phyloP scores from a whole-genome alignment of 2,113 vertebrate genomes.

The Dromas ardeola region DNA sequence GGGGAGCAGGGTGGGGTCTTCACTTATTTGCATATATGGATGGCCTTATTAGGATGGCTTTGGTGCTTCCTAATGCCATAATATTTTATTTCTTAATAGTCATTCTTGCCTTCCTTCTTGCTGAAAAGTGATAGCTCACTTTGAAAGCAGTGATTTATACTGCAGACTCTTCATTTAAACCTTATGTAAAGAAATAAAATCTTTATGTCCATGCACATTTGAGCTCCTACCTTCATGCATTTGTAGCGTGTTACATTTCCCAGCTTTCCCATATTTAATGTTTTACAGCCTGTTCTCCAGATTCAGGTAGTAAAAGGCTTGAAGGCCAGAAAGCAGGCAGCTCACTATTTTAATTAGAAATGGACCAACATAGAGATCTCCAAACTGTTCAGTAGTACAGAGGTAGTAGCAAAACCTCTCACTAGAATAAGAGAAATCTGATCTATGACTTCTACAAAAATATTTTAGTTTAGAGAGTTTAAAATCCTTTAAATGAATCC shows the following conservation, averaged over 20 bases:
- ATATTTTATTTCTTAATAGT: conserved; percentile 41
- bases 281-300: conserved; percentile 66
- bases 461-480: neutral
- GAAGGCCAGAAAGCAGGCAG: conserved; percentile 32
- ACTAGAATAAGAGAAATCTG: neutral
- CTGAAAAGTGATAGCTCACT: conserved; percentile 58
- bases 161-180: conserved; percentile 65
- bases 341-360: conserved; percentile 62
- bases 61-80: neutral
- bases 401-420: neutral
- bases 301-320: conserved; percentile 67
- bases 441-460: neutral
- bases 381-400: neutral
- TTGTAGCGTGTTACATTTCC: conserved; percentile 68
- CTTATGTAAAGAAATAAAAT: conserved; percentile 73
- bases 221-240: conserved; percentile 60
- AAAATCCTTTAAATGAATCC: neutral
- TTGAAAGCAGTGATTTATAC: conserved; percentile 58
- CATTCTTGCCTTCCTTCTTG: conserved; percentile 31
- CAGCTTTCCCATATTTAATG: conserved; percentile 68
- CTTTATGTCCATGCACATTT: conserved; percentile 67
- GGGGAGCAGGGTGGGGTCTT: neutral
- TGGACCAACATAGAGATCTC: neutral
- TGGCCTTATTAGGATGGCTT: neutral
- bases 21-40: neutral